Percentiles rank a stretch among this genome's conserved stretches.
Evolutionary conservation across 1,140 invertebrate species (phyloP).

Genomic region (Drosophila hydei): DNA sequence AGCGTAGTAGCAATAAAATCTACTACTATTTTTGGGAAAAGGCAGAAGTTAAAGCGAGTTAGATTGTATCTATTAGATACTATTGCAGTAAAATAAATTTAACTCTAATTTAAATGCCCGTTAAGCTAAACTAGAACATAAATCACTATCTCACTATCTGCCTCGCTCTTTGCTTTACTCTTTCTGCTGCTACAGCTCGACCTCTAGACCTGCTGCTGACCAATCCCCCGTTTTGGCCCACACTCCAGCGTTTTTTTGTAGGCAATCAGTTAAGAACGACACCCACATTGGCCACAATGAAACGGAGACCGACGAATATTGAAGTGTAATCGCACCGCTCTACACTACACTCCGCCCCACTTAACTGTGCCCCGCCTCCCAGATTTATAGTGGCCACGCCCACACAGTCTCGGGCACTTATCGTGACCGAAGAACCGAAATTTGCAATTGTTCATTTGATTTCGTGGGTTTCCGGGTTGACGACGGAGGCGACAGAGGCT

Average conservation of each 20-base stretch:
- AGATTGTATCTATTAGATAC: no score
- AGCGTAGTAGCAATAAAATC: neutral
- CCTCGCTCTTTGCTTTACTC: no score
- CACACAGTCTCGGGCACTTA: conserved; percentile 33
- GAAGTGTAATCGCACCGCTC: no score
- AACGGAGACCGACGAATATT: neutral
- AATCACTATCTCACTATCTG: neutral
- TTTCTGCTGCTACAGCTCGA: conserved; percentile 3
- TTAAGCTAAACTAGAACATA: neutral
- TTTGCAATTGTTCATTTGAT: conserved; percentile 58
- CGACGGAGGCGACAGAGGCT: neutral
- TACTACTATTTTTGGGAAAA: no score
- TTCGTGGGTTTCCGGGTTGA: conserved; percentile 51
- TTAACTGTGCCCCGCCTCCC: neutral
- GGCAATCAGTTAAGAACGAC: conserved; percentile 43
- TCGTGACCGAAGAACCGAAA: conserved; percentile 40
- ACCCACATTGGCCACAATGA: conserved; percentile 12
- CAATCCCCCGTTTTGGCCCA: conserved; percentile 6
- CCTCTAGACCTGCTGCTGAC: conserved; percentile 19
- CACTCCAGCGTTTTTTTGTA: conserved; percentile 3
- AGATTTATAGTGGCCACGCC: conserved; percentile 25
- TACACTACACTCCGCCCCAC: neutral
- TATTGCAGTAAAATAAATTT: no score
- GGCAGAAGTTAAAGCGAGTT: no score
- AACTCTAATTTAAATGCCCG: no score